Percentiles rank a stretch among this genome's conserved stretches.
phyloP scores from a whole-genome alignment of 2,113 vertebrate species.

The Tamias sibiricus region DNA sequence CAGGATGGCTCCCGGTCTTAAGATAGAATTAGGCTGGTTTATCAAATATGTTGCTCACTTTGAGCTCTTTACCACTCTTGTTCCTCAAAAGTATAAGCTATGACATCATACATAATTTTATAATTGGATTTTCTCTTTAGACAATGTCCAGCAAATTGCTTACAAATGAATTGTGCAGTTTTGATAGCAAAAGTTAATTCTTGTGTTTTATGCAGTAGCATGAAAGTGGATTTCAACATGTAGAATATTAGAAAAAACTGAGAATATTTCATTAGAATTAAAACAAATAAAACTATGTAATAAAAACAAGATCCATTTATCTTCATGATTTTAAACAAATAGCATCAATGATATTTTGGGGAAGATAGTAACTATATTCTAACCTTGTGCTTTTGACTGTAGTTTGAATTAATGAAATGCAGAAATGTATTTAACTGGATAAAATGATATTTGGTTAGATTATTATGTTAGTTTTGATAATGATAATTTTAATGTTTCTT shows the following conservation, averaged over 20 bases:
- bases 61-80: background rate
- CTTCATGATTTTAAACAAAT: background rate
- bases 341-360: background rate
- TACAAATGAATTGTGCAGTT: background rate
- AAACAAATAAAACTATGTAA: background rate
- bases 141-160: background rate
- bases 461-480: constrained; percentile 25
- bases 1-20: too few relatives aligned
- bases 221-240: background rate
- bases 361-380: background rate
- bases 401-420: background rate
- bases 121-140: background rate
- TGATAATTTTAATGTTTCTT: background rate
- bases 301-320: constrained; percentile 1
- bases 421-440: constrained; percentile 7
- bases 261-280: background rate
- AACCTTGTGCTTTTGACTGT: too few relatives aligned
- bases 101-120: background rate
- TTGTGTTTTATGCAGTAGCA: background rate
- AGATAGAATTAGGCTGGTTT: too few relatives aligned
- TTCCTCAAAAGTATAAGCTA: background rate
- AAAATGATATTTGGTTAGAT: background rate
- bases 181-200: background rate
- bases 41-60: background rate
- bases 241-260: background rate